Evolutionary conservation across 2,888 invertebrate species (phyloP), one percentile per base, ranked within the genome.

Genomic region (Luperina testacea): DNA sequence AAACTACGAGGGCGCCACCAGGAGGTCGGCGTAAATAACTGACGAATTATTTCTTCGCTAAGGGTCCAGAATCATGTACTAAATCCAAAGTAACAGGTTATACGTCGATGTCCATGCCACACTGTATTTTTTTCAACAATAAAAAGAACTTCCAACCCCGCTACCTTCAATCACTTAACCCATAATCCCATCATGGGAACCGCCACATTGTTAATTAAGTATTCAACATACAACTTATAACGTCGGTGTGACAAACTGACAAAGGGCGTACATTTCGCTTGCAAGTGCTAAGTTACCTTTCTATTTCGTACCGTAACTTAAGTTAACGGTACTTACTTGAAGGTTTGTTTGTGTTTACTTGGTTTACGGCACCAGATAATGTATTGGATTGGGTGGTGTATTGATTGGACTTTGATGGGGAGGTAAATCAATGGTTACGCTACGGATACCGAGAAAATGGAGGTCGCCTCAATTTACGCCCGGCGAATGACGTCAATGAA

Each of bases 211-310:
- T 88, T 90, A 90, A 92, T 93, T 93, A 92, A 77, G 88, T 88
- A 93, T 93, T 91, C 93, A 92, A 74, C 79, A 74, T 77, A 85
- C 90, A 85, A 38, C 32, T 77, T 70, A 64, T 69, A 70, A 64
- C 57, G 78, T 64, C 82, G 86, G 89, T 81, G 81, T 86, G 80
- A 83, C 87, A 90, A 91, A 90, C 90, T 86, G 80, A 83, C 87
- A 90, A 91, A 90, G 90, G 89, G 87, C 88, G 74, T 65, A 81
- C 85, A 86, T 89, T 90, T 91, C 88, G 90, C 90, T 90, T 90
- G 91, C 90, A 91, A 90, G 90, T 86, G 85, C 91, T 83, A 83
- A 85, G 69, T 80, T 77, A 59, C 51, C 72, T 84, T 75, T 74
- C 75, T 61, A 71, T 67, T 68, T 45, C 13, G 76, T 72, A n/a